Conservation (phyloP, 2,113 vertebrate genomes). For the Macrotis lagotis region DNA sequence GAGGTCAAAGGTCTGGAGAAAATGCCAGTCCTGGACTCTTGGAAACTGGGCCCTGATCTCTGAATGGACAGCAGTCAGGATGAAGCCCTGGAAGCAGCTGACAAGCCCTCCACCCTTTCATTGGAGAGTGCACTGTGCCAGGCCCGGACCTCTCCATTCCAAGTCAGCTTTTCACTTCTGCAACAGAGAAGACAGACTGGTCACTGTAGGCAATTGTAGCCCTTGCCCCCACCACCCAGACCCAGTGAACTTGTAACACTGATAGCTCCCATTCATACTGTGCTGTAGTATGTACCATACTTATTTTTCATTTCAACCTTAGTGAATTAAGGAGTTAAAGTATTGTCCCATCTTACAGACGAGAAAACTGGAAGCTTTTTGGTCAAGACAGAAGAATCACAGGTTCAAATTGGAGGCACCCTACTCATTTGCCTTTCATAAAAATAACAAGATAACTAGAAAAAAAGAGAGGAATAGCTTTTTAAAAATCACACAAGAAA, state of each 20-base stretch:
- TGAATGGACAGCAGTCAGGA: neutral
- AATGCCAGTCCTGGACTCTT: neutral
- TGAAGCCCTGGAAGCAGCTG: neutral
- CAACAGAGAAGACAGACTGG: neutral
- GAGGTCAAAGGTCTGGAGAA: neutral
- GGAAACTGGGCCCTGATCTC: neutral
- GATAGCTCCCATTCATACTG: neutral
- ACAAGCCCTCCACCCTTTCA: neutral
- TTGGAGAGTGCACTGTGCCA: neutral
- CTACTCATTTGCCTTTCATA: neutral
- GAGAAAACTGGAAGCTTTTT: neutral
- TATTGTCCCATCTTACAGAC: neutral
- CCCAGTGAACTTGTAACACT: neutral
- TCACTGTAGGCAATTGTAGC: neutral
- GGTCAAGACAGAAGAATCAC: neutral
- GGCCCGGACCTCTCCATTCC: neutral
- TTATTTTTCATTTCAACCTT: neutral
- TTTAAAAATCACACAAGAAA: neutral
- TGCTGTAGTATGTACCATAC: neutral
- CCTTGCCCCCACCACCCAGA: neutral
- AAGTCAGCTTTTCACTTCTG: neutral
- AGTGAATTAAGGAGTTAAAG: neutral
- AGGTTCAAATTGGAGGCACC: neutral
- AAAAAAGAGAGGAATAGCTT: neutral
- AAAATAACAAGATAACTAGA: neutral